These are phyloP conservation scores for Malachius bipustulatus DNA, from an alignment of 2,888 invertebrate genomes.

Conservation along the genomic window DNA sequence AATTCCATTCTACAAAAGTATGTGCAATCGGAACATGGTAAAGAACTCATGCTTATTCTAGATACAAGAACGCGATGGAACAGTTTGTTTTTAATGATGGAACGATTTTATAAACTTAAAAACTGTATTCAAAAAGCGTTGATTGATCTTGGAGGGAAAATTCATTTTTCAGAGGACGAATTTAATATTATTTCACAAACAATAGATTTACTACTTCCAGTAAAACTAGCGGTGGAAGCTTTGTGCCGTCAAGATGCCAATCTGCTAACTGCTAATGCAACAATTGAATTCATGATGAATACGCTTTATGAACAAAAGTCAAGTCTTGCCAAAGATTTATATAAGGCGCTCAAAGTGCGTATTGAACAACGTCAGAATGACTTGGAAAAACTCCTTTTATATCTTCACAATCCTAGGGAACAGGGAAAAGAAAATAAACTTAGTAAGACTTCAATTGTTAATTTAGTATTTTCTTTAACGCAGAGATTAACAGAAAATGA, in stretches of 20 bases:
- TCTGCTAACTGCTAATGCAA: slow-evolving; percentile 15
- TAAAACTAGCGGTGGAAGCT: slow-evolving; percentile 20
- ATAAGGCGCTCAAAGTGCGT: slow-evolving; percentile 1
- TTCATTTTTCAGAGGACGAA: slow-evolving; percentile 13
- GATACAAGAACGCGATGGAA: slow-evolving; percentile 20
- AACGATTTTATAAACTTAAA: slow-evolving; percentile 16
- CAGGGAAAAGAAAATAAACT: slow-evolving; percentile 8
- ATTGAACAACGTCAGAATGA: slow-evolving; percentile 7
- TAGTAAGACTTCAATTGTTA: too few relatives aligned
- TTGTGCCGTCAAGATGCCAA: slow-evolving; percentile 17
- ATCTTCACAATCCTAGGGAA: slow-evolving; percentile 8
- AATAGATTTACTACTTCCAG: slow-evolving; percentile 12
- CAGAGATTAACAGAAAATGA: too few relatives aligned
- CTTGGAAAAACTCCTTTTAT: slow-evolving; percentile 5
- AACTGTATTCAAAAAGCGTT: slow-evolving; percentile 17
- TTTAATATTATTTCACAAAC: slow-evolving; percentile 13
- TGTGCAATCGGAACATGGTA: slow-evolving; percentile 13
- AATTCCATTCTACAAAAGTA: slow-evolving; percentile 18
- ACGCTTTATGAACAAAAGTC: slow-evolving; percentile 1
- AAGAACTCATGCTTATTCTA: slow-evolving; percentile 16
- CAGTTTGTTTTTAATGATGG: slow-evolving; percentile 16
- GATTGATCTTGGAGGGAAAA: slow-evolving; percentile 15
- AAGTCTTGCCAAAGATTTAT: slow-evolving; percentile 8
- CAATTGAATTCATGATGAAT: slow-evolving; percentile 12
- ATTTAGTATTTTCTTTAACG: too few relatives aligned